Percentiles rank a stretch among this genome's conserved stretches.
Conservation (phyloP, 1,140 invertebrate genomes). For the Amyelois transitella region DNA sequence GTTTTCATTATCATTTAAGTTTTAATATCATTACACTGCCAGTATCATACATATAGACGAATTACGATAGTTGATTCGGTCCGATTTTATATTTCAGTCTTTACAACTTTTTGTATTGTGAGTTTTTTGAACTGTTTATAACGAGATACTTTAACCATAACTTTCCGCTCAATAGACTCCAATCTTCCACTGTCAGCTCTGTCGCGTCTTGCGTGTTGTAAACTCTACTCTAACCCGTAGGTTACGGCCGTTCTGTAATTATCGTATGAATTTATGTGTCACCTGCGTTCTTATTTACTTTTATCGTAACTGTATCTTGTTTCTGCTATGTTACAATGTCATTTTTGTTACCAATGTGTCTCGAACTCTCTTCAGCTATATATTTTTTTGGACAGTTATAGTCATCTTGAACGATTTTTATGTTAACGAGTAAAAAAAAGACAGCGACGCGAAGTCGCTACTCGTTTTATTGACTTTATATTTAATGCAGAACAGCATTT, state of each 20-base stretch:
- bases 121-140: slow-evolving; percentile 64
- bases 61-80: slow-evolving; percentile 59
- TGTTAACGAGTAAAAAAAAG: too few species aligned
- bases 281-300: not conserved
- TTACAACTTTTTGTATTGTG: slow-evolving; percentile 56
- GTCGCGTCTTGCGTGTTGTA: slow-evolving; percentile 5
- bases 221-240: too few species aligned
- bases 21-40: slow-evolving; percentile 67
- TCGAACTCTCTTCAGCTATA: not conserved
- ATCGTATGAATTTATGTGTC: not conserved
- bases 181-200: slow-evolving; percentile 9
- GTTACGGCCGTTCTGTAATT: not conserved
- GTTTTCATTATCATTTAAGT: slow-evolving; percentile 41
- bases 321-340: not conserved
- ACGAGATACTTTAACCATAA: slow-evolving; percentile 13
- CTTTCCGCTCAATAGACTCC: not conserved
- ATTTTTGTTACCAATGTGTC: not conserved
- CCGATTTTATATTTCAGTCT: slow-evolving; percentile 69
- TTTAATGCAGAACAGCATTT: too few species aligned
- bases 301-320: not conserved
- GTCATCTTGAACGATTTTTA: not conserved
- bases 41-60: slow-evolving; percentile 67
- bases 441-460: not conserved
- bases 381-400: not conserved
- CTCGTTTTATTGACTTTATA: too few species aligned